These are phyloP conservation scores for Eutolmus rufibarbis DNA, from an alignment of 2,888 invertebrate species.

Conservation along the genomic window DNA sequence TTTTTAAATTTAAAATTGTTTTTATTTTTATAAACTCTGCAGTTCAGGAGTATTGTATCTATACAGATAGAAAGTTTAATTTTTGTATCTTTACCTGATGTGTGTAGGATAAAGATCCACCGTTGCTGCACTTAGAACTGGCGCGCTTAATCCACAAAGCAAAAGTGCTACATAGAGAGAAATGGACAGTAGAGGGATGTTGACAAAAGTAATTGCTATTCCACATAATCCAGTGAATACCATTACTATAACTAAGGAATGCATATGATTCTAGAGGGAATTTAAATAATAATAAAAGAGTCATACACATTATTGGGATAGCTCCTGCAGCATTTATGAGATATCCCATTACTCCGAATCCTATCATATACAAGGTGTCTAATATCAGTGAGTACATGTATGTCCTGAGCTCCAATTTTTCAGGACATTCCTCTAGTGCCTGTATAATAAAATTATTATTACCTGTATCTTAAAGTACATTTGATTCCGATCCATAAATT, in stretches of 20 bases:
- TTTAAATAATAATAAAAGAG: not conserved
- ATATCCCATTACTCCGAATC: constrained; percentile 54
- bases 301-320: constrained; percentile 52
- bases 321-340: constrained; percentile 55
- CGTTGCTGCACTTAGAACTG: constrained; percentile 56
- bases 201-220: constrained; percentile 50
- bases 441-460: not conserved
- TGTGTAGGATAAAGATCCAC: constrained; percentile 59
- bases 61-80: not conserved
- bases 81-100: constrained; percentile 52
- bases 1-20: not conserved
- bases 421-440: not conserved
- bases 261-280: not conserved
- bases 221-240: constrained; percentile 53
- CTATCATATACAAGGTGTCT: constrained; percentile 54
- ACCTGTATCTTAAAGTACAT: not conserved
- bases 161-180: constrained; percentile 54
- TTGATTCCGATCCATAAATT: no score
- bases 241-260: constrained; percentile 50
- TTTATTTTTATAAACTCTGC: no score
- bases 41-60: no score
- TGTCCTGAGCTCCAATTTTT: constrained; percentile 51
- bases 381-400: constrained; percentile 54
- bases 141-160: constrained; percentile 54
- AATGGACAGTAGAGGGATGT: constrained; percentile 52